Evolutionary conservation across 2,888 invertebrate species (phyloP).

Genomic region (Lissonota sp.): DNA sequence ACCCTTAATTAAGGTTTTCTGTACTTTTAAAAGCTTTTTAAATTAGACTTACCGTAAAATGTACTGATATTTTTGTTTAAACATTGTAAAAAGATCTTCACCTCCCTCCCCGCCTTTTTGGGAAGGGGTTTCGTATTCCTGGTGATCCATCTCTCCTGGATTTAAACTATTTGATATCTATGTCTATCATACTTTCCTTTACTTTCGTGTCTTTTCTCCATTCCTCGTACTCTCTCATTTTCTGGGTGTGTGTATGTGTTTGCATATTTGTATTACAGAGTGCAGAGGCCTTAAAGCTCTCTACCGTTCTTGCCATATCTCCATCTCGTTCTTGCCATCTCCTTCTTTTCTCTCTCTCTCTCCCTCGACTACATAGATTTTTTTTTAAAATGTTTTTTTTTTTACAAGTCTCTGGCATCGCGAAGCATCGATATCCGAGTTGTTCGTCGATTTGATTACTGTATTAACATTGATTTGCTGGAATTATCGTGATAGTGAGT

Average conservation of each 20-base stretch:
- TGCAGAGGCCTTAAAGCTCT: conserved; percentile 10
- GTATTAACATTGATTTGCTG: conserved; percentile 51
- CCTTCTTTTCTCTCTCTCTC: not conserved
- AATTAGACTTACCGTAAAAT: no score
- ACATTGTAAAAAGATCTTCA: no score
- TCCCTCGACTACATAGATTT: conserved; percentile 9
- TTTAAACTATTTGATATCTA: conserved; percentile 12
- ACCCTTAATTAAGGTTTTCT: no score
- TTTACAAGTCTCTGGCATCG: conserved; percentile 44
- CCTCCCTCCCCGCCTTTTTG: no score
- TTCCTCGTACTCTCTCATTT: conserved; percentile 11
- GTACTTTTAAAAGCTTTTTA: no score
- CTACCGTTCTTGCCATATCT: conserved; percentile 8
- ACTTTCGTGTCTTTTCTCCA: conserved; percentile 15
- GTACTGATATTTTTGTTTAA: no score
- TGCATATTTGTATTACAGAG: conserved; percentile 18
- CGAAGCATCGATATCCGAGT: conserved; percentile 37
- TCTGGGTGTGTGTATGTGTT: not conserved
- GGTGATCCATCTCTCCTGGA: no score
- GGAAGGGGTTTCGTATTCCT: no score
- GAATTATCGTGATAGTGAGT: conserved; percentile 29
- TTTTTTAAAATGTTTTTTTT: conserved; percentile 33
- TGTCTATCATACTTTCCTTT: conserved; percentile 22
- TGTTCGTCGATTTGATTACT: conserved; percentile 62
- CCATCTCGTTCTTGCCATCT: not conserved